Evolutionary conservation across 2,888 invertebrate genomes (phyloP), one percentile per base, ranked within the genome.

Genomic region (Leptothorax acervorum): DNA sequence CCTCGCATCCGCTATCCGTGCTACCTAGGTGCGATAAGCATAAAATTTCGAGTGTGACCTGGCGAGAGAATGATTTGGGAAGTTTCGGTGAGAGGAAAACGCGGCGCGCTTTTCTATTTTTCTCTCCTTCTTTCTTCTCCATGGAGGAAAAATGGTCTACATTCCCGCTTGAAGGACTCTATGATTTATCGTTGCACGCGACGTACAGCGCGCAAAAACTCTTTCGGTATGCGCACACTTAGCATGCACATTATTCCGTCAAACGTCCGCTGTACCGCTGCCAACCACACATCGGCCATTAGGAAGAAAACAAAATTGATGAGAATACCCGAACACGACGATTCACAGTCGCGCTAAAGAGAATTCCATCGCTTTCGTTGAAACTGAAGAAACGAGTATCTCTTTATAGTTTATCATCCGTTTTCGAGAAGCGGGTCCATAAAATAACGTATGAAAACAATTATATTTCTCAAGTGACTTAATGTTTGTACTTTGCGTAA

Each of bases 231-330:
- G 70, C 48, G 57, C 71, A 39, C 57, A 23, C 42, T 81, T 71
- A 60, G 18, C 79, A 81, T 81, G 79, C 79, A 60, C 73, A 81
- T 81, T 71, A 81, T 81, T 81, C 71, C 73, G 79, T 79, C 76
- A 55, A 84, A 53, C 62, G 31, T 78, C 28, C 71, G 57, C 18
- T 79, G 51, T 55, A 82, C 63, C 57, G 62, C 87, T 85, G 87
- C 85, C 87, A 88, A 85, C 83, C 45, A 82, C 65, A 86, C 48
- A 60, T 53, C 42, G 35, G 28, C 48, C 53, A 66, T 70, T 68
- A 66, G 45, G 23, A 35, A 78, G 62, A 66, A 70, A 57, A 79
- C 60, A n/a, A 66, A 15, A 66, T 74, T 39, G 68, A 55, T 68
- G 78, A 68, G 76, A 23, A 48, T n/a, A 31, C n/a, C 12, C 48